Conservation (phyloP, 2,888 invertebrate genomes). For the Pammene fasciana region DNA sequence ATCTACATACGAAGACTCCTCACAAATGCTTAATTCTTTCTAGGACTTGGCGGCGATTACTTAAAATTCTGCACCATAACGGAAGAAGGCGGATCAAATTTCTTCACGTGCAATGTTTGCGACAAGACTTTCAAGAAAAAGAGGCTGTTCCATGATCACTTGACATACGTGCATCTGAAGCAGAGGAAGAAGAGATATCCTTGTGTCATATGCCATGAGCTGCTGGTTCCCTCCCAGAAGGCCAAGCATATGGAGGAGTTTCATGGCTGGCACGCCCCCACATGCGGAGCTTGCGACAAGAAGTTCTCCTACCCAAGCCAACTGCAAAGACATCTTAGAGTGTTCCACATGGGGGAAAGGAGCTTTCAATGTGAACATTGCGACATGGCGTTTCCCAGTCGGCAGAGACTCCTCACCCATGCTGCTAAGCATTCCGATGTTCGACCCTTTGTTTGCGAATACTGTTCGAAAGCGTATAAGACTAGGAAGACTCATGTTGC, state of each 20-base stretch:
- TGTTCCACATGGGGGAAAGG: slow-evolving; percentile 25
- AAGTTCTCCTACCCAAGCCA: slow-evolving; percentile 31
- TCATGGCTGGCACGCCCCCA: slow-evolving; percentile 29
- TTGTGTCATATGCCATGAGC: slow-evolving; percentile 12
- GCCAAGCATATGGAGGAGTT: slow-evolving; percentile 32
- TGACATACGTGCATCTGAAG: slow-evolving; percentile 31
- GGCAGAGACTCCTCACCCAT: background rate
- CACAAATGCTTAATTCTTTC: slow-evolving; percentile 21
- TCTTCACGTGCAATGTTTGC: slow-evolving; percentile 13
- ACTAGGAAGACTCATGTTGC: background rate
- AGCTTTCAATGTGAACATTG: slow-evolving; percentile 12
- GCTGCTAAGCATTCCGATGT: slow-evolving; percentile 12
- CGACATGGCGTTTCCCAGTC: slow-evolving; percentile 12
- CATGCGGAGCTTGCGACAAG: slow-evolving; percentile 35
- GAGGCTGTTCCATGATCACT: slow-evolving; percentile 19
- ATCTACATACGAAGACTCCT: background rate
- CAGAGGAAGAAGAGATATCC: slow-evolving; percentile 8
- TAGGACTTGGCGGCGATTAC: background rate
- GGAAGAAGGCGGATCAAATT: background rate
- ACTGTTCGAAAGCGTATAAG: slow-evolving; percentile 21
- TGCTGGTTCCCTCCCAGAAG: background rate
- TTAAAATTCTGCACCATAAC: background rate
- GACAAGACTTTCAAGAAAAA: background rate
- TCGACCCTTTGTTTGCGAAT: slow-evolving; percentile 1
- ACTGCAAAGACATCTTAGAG: slow-evolving; percentile 30